A percentile compares a stretch with the other conserved stretches of the same genome.
phyloP scores from a whole-genome alignment of 1,140 invertebrate species.

The Hydropsyche tenuis region DNA sequence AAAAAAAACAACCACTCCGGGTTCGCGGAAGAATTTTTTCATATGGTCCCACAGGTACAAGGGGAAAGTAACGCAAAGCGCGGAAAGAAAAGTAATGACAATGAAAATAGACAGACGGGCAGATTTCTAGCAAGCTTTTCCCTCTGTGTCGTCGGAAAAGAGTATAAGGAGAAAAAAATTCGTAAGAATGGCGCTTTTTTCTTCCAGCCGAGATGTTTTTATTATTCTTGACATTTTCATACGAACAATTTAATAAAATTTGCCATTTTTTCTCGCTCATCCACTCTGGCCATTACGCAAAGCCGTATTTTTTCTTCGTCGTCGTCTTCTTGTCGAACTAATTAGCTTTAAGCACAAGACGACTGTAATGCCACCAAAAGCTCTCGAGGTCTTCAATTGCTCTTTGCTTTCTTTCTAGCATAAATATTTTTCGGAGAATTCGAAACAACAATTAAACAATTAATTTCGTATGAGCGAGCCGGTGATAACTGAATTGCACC shows the following conservation, averaged over 20 bases:
- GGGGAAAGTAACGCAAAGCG: conserved; percentile 9
- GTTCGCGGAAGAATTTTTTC: conserved; percentile 4
- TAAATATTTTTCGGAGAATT: too few species aligned
- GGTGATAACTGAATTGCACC: too few species aligned
- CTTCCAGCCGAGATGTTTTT: conserved; percentile 9
- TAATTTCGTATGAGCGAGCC: too few species aligned
- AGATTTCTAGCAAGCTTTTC: conserved; percentile 16
- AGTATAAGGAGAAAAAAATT: neutral
- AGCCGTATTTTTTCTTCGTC: neutral
- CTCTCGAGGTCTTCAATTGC: too few species aligned
- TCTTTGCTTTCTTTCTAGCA: too few species aligned
- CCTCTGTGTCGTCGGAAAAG: neutral
- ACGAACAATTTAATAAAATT: conserved; percentile 24
- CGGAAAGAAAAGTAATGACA: conserved; percentile 15
- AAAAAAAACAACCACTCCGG: neutral
- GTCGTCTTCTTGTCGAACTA: too few species aligned
- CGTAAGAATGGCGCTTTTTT: neutral
- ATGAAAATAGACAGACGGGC: conserved; percentile 26
- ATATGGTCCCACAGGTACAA: conserved; percentile 14
- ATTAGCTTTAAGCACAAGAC: too few species aligned
- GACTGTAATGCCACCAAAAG: too few species aligned
- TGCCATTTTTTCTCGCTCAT: neutral
- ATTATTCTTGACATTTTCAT: conserved; percentile 15
- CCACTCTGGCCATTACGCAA: too few species aligned
- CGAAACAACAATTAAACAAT: too few species aligned